These are phyloP conservation scores for Thalassarche chlororhynchos DNA, from an alignment of 2,113 vertebrate genomes.

Conservation along the genomic window DNA sequence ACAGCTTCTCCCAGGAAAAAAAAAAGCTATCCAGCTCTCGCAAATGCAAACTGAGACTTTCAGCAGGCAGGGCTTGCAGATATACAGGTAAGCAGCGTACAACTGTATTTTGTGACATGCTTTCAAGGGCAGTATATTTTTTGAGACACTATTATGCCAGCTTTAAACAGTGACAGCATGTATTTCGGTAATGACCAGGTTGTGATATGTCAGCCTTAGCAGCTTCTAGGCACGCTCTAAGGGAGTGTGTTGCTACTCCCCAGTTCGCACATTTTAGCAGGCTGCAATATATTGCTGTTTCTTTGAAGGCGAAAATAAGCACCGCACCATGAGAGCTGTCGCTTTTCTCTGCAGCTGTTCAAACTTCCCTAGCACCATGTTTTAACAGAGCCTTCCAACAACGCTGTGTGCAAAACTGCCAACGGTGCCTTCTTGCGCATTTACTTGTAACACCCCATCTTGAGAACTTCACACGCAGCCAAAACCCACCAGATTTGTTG, in stretches of 20 bases:
- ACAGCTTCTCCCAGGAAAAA: not conserved
- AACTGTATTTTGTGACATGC: not conserved
- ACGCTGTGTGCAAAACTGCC: not conserved
- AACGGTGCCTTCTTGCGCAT: not conserved
- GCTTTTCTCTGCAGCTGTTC: not conserved
- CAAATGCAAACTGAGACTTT: not conserved
- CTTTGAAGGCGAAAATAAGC: not conserved
- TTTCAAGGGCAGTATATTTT: not conserved
- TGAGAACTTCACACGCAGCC: not conserved
- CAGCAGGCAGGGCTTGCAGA: not conserved
- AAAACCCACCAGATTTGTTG: not conserved
- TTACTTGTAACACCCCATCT: not conserved
- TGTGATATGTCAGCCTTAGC: not conserved
- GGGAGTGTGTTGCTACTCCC: not conserved
- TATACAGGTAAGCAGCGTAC: not conserved
- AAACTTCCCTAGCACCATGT: not conserved
- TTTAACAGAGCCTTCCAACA: not conserved
- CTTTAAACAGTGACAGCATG: not conserved
- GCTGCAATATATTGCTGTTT: not conserved
- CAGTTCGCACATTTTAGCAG: not conserved
- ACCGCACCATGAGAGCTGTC: not conserved
- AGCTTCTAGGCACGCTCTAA: not conserved
- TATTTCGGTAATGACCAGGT: not conserved
- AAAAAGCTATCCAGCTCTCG: not conserved
- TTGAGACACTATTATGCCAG: not conserved